These are phyloP conservation scores for Chaenocephalus aceratus DNA, from an alignment of 2,113 vertebrate genomes.

Conservation along the genomic window DNA sequence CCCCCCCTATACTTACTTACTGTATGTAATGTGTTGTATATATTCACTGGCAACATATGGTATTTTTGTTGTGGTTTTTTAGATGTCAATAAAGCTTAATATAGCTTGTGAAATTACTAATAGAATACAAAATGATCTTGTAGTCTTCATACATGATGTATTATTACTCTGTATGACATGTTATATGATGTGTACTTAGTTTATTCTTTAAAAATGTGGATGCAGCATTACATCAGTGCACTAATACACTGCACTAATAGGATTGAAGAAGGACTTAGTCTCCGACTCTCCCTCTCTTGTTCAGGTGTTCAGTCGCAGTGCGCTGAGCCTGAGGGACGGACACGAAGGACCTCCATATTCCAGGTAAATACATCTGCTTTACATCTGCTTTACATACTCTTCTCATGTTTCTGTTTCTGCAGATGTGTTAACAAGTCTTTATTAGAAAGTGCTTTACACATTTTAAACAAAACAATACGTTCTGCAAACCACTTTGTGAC, in stretches of 20 bases:
- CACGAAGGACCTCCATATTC: slow-evolving; percentile 79
- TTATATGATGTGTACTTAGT: not conserved
- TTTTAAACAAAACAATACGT: not conserved
- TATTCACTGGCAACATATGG: not conserved
- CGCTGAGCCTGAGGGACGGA: slow-evolving; percentile 47
- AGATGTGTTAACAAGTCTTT: not conserved
- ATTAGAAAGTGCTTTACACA: too few species aligned
- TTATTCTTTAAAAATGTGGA: slow-evolving; percentile 33
- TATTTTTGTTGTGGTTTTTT: not conserved
- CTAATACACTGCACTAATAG: slow-evolving; percentile 79
- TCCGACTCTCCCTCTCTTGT: slow-evolving; percentile 48
- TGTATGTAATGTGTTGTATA: not conserved
- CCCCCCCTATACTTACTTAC: not conserved
- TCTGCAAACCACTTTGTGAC: not conserved
- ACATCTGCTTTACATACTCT: not conserved
- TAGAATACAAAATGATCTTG: not conserved
- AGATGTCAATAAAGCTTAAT: too few species aligned
- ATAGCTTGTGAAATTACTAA: too few species aligned
- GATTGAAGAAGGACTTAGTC: slow-evolving; percentile 73
- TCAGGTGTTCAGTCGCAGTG: slow-evolving; percentile 43
- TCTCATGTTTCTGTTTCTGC: not conserved
- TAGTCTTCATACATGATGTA: not conserved
- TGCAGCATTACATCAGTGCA: slow-evolving; percentile 45
- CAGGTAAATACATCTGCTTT: slow-evolving; percentile 66
- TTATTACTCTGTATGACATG: not conserved